Evolutionary conservation across 2,888 invertebrate species (phyloP), one percentile per base, ranked within the genome.

Genomic region (Lobophora halterata): DNA sequence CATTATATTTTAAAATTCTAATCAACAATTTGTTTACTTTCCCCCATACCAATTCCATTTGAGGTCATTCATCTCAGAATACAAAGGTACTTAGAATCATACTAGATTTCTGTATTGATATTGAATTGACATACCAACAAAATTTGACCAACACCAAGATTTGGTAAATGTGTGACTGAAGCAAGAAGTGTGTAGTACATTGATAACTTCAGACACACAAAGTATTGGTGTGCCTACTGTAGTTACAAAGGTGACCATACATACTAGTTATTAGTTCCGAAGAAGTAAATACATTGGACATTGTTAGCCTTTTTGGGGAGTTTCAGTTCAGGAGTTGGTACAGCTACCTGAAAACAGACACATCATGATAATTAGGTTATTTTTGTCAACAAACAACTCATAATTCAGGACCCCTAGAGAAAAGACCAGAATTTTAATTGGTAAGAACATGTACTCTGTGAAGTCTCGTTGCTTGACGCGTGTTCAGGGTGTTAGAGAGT

Each of bases 261-360:
- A 96, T 90, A 97, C 97, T 95, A 97, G 77, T 97, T 97, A 63
- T 96, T 94, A n/a, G 95, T 92, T 37, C 97, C 97, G 81, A 96
- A 97, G 88, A 97, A 98, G 83, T 93, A 97, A 52, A 98, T 95
- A 85, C 96, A 97, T 67, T 94, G 93, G 28, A 91, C 73, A 44
- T 91, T 91, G 19, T 64, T 89, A 54, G 94, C 93, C 72, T 94
- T 95, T 62, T 92, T 92, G 9, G 91, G 89, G 9, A 93, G 93
- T 69, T 91, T 93, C 71, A 95, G 83, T 66, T 95, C 93, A 38
- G 93, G 89, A 27, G 93, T 93, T 5, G 96, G 95, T 55, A 93
- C 90, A 19, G 95, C 93, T 65, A 97, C 92, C 96, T 96, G 88
- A 66, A 88, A 88, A 74, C 66, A 62, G 72, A 45, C 52, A 61